Evolutionary conservation across 2,113 vertebrate species (phyloP).

Genomic region (Dolichotis patagonum): DNA sequence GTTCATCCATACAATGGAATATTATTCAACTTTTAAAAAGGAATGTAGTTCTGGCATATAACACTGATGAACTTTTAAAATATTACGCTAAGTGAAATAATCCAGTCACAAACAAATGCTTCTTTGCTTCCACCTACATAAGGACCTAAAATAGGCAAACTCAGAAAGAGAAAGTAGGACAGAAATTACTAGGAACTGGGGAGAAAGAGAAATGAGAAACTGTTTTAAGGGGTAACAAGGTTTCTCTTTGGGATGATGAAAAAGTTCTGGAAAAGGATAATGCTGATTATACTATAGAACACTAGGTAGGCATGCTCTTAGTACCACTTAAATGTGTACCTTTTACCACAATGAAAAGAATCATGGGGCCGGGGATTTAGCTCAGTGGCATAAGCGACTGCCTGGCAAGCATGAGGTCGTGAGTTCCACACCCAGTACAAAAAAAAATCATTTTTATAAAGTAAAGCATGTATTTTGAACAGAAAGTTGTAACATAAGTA

Average conservation of each 20-base stretch:
- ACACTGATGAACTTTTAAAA: constrained; percentile 10
- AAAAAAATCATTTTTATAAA: constrained; percentile 35
- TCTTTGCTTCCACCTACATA: not conserved
- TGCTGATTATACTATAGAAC: not conserved
- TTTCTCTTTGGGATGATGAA: constrained; percentile 20
- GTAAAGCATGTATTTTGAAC: constrained; percentile 16
- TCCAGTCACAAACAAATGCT: not conserved
- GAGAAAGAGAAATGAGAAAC: not conserved
- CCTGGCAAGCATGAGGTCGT: too few relatives aligned
- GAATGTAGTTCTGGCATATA: not conserved
- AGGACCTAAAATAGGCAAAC: not conserved
- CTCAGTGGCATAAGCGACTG: too few relatives aligned
- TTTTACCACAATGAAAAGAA: constrained; percentile 33
- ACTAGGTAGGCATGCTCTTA: not conserved
- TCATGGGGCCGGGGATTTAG: too few relatives aligned
- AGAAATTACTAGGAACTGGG: not conserved
- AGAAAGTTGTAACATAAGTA: constrained; percentile 8
- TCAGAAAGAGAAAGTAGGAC: not conserved
- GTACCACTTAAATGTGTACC: not conserved
- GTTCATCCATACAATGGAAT: not conserved
- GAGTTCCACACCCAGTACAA: too few relatives aligned
- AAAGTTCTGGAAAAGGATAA: not conserved
- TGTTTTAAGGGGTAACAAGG: not conserved
- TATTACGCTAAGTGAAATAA: not conserved
- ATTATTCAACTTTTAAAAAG: not conserved